Conservation (phyloP, 2,797 vertebrate species). For the Phrynocephalus vlangalii region DNA sequence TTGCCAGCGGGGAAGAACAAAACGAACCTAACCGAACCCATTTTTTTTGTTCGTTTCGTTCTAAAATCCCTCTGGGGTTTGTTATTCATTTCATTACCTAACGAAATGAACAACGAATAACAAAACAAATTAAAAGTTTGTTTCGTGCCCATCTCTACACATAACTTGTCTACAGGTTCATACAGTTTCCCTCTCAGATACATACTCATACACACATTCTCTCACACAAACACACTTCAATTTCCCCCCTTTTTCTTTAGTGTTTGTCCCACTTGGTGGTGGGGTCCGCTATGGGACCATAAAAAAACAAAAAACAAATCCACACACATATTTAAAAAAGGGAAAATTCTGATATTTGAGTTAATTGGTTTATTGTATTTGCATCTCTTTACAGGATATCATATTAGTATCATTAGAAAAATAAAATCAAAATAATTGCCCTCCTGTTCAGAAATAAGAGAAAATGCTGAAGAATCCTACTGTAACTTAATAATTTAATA, state of each 20-base stretch:
- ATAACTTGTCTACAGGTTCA: neutral
- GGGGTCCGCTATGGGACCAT: neutral
- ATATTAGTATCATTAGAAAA: conserved; percentile 23
- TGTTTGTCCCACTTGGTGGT: no score
- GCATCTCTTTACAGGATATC: conserved; percentile 41
- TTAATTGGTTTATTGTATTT: conserved; percentile 14
- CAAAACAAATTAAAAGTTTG: no score
- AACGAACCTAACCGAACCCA: no score
- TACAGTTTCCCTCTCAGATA: neutral
- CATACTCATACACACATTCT: neutral
- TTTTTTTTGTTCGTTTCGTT: no score
- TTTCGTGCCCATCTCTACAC: neutral
- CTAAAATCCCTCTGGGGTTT: no score
- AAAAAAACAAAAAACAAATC: neutral
- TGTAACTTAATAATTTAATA: conserved; percentile 42
- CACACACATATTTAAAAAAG: neutral
- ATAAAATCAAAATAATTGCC: conserved; percentile 30
- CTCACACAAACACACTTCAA: no score
- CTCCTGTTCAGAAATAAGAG: conserved; percentile 33
- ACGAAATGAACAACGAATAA: no score
- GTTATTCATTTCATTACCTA: no score
- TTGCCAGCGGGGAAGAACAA: no score
- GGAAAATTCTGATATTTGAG: conserved; percentile 5
- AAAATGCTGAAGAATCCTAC: conserved; percentile 29
- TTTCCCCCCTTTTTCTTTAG: no score